phyloP scores from a whole-genome alignment of 23 tunicate genomes.

The Aplidium turbinatum region DNA sequence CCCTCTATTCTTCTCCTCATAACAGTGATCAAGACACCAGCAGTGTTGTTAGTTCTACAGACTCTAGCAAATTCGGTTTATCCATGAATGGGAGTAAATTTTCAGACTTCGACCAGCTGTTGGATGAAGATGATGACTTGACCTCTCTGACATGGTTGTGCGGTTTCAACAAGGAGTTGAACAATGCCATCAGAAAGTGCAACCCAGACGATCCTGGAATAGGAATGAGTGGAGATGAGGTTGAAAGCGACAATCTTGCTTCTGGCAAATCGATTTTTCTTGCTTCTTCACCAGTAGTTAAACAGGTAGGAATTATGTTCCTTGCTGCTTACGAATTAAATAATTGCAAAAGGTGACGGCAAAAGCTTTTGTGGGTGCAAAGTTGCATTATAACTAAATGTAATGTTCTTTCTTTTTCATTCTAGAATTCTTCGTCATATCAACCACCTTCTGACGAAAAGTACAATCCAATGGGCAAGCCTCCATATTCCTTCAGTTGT shows the following conservation, averaged over 20 bases:
- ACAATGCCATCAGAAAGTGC: conserved; percentile 47
- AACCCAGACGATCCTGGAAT: conserved; percentile 82
- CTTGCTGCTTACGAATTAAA: no score
- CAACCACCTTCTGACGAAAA: background rate
- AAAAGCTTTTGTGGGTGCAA: no score
- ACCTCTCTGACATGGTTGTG: conserved; percentile 76
- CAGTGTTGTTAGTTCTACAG: no score
- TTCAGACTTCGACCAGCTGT: no score
- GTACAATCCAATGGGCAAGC: conserved; percentile 60
- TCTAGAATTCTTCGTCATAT: background rate
- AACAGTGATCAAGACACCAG: no score
- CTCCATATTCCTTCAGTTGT: conserved; percentile 92
- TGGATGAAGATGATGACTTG: conserved; percentile 46
- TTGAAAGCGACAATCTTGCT: conserved; percentile 41
- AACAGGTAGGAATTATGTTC: no score
- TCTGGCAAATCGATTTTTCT: conserved; percentile 51
- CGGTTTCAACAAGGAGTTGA: conserved; percentile 25
- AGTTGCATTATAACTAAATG: conserved; percentile 1
- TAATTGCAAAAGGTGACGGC: no score
- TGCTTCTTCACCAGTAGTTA: conserved; percentile 64
- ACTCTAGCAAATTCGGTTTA: no score
- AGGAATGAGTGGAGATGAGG: conserved; percentile 55
- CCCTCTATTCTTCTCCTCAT: no score
- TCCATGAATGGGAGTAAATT: no score
- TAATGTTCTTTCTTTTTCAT: background rate